Evolutionary conservation across 2,888 invertebrate species (phyloP).

Genomic region (Coelinius sp.): DNA sequence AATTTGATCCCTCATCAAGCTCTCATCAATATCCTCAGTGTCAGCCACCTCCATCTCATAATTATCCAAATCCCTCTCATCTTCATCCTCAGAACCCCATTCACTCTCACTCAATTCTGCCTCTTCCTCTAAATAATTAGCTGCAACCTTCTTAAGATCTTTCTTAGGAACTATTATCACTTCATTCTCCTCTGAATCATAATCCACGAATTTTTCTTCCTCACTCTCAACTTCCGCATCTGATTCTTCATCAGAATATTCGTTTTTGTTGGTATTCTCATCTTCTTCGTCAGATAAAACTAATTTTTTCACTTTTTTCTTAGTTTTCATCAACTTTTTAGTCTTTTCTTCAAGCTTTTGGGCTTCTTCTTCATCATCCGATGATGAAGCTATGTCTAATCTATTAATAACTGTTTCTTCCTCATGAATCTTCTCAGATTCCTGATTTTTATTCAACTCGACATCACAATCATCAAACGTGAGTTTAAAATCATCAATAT

Average conservation of each 20-base stretch:
- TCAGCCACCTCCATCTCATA: slow-evolving; percentile 90
- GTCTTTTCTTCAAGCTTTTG: slow-evolving; percentile 47
- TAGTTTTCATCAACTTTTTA: slow-evolving; percentile 57
- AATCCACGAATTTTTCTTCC: slow-evolving; percentile 75
- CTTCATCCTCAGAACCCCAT: slow-evolving; percentile 90
- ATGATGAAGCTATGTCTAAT: slow-evolving; percentile 53
- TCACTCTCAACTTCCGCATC: slow-evolving; percentile 55
- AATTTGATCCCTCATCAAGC: slow-evolving; percentile 83
- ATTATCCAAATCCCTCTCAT: slow-evolving; percentile 83
- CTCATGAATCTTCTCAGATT: slow-evolving; percentile 49
- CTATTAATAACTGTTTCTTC: slow-evolving; percentile 53
- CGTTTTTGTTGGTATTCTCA: slow-evolving; percentile 54
- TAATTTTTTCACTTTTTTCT: slow-evolving; percentile 53
- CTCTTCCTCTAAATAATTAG: slow-evolving; percentile 89
- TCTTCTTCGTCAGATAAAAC: slow-evolving; percentile 65
- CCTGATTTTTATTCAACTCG: slow-evolving; percentile 39
- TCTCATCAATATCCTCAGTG: slow-evolving; percentile 85
- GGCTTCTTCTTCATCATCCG: slow-evolving; percentile 51
- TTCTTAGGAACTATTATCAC: slow-evolving; percentile 70
- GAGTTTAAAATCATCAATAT: slow-evolving; percentile 55
- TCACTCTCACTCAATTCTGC: slow-evolving; percentile 94
- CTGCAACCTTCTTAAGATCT: slow-evolving; percentile 72
- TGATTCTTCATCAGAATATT: slow-evolving; percentile 65
- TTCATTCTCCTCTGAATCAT: slow-evolving; percentile 91
- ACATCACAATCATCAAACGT: slow-evolving; percentile 52